Conservation (phyloP, 2,113 vertebrate species). For the Canis aureus region DNA sequence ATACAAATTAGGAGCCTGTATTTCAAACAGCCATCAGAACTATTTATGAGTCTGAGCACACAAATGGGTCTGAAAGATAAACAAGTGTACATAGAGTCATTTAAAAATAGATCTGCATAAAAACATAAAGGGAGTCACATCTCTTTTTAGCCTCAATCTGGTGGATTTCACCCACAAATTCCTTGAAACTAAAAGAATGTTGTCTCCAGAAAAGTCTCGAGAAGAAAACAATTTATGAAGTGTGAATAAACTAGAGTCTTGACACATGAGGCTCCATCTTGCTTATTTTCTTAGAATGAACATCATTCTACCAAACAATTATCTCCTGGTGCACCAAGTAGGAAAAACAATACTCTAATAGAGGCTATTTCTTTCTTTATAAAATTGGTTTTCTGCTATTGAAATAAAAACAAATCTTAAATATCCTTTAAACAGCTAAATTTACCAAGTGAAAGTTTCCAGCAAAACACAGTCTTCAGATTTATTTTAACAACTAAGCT, state of each 20-base stretch:
- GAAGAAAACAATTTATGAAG: not conserved
- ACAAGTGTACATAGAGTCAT: not conserved
- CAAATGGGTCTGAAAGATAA: not conserved
- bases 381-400: not conserved
- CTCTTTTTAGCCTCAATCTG: not conserved
- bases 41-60: not conserved
- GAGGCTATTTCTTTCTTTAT: not conserved
- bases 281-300: not conserved
- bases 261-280: not conserved
- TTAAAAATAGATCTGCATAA: not conserved
- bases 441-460: not conserved
- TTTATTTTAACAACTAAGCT: not conserved
- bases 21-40: not conserved
- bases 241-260: not conserved
- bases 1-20: not conserved
- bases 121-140: not conserved
- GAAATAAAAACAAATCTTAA: slow-evolving; percentile 53
- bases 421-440: not conserved
- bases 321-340: not conserved
- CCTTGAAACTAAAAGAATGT: not conserved
- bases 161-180: not conserved
- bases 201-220: not conserved
- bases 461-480: not conserved
- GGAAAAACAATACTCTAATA: not conserved
- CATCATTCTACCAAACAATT: not conserved